Conservation (phyloP, 2,888 invertebrate species). For the Oegoconia quadripuncta region DNA sequence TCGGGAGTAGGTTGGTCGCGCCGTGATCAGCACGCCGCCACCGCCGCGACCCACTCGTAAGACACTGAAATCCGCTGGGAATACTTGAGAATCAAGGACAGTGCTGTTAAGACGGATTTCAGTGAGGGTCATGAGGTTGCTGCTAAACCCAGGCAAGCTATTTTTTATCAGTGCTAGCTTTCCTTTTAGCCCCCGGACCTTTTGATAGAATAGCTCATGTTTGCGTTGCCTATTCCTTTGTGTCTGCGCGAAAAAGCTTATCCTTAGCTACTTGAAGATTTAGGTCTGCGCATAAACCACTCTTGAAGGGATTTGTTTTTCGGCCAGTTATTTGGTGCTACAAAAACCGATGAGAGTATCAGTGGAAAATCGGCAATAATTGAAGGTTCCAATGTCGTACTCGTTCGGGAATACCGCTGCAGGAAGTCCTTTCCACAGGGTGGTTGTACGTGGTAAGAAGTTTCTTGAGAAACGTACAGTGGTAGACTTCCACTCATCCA, state of each 20-base stretch:
- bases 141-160: background rate
- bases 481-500: too few relatives aligned
- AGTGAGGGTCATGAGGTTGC: background rate
- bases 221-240: background rate
- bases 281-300: background rate
- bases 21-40: background rate
- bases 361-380: too few relatives aligned
- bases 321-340: background rate
- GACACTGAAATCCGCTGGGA: background rate
- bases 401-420: too few relatives aligned
- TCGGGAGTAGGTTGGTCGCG: background rate
- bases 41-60: slow-evolving; percentile 3
- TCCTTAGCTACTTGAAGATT: background rate
- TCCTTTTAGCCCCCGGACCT: slow-evolving; percentile 8
- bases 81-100: slow-evolving; percentile 1
- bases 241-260: background rate
- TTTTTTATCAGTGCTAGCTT: background rate
- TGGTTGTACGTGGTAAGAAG: too few relatives aligned
- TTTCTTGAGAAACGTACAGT: too few relatives aligned
- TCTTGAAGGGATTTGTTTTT: background rate
- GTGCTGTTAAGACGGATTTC: slow-evolving; percentile 4
- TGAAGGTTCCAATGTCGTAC: too few relatives aligned
- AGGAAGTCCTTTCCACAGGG: too few relatives aligned
- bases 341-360: too few relatives aligned
- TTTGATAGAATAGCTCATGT: slow-evolving; percentile 6